Evolutionary conservation across 2,113 vertebrate species (phyloP).

Genomic region (Zootoca vivipara): DNA sequence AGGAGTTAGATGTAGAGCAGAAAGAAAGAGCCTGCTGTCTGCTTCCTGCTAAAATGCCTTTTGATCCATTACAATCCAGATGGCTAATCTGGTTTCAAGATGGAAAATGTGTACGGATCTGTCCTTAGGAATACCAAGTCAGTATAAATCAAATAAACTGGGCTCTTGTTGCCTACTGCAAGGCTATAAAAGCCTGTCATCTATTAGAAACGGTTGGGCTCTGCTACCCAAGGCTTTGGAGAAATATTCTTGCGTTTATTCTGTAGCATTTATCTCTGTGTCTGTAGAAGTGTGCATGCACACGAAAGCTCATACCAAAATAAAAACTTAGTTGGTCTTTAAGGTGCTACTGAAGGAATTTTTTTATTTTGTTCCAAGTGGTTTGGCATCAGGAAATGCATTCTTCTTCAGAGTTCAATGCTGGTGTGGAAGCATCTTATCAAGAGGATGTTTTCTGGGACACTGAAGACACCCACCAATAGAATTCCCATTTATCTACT

Average conservation of each 20-base stretch:
- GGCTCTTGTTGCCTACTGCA: not conserved
- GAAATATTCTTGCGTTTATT: conserved; percentile 3
- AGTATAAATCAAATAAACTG: conserved; percentile 44
- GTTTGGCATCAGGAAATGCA: not conserved
- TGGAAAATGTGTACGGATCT: conserved; percentile 46
- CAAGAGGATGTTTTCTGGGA: too few species aligned
- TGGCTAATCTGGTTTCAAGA: conserved; percentile 38
- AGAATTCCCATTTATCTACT: too few species aligned
- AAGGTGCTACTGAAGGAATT: too few species aligned
- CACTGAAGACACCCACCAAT: not conserved
- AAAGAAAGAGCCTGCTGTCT: not conserved
- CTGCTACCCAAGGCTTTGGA: not conserved
- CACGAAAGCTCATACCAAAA: too few species aligned
- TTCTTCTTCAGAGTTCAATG: not conserved
- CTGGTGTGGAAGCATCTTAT: too few species aligned
- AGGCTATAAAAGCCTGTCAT: conserved; percentile 45
- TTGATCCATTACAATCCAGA: conserved; percentile 43
- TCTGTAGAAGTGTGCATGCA: too few species aligned
- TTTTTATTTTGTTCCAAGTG: too few species aligned
- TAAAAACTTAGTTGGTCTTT: too few species aligned
- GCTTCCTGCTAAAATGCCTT: not conserved
- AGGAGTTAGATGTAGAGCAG: not conserved
- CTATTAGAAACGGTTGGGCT: not conserved
- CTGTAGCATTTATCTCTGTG: not conserved
- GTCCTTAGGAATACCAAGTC: conserved; percentile 51